Evolutionary conservation across 1,140 invertebrate species (phyloP), one percentile per base, ranked within the genome.

Genomic region (Gyrodactylus bullatarudis): DNA sequence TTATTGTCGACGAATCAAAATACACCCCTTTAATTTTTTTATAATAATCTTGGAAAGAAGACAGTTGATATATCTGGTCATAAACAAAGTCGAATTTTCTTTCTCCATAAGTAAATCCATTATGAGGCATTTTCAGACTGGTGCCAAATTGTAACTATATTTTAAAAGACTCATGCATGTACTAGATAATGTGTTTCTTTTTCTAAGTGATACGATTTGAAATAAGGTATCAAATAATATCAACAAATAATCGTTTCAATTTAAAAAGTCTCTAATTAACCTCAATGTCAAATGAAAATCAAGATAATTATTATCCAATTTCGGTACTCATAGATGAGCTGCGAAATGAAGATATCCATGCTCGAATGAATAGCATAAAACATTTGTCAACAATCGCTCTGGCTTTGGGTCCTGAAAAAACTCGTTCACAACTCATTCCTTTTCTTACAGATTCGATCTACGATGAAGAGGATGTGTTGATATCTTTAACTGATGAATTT

Each of bases 391-490:
- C 95, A 8, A 99, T 99, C 78, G 94, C 95, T 8, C 82, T 99
- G 75, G 95, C 95, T 20, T 82, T 99, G 34, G 95, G 95, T 74
- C 88, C 94, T 20, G 94, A 99, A 79, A 85, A 94, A 76, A 98
- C 95, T 23, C 84, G 93, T 75, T 88, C 86, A 72, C 95, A 99
- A 81, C 84, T 99, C 22, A 96, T 99, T 78, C 93, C 93, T 25
- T 99, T 98, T 83, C 81, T 99, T 69, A 97, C 94, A 68, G 94
- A 99, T 80, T 97, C 94, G 20, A 96, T 99, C 76, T 98, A 98
- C 79, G 95, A 99, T 84, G 95, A 99, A 78, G 95, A 99, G 84
- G 95, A 99, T 83, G 94, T 99, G 16, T 82, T 99, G 1, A 80
- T 98, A 75, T 93, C 92, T 1, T 83, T 98, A 71, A 93, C 94